phyloP scores from a whole-genome alignment of 2,113 vertebrate genomes.

The Catharus bicknelli region DNA sequence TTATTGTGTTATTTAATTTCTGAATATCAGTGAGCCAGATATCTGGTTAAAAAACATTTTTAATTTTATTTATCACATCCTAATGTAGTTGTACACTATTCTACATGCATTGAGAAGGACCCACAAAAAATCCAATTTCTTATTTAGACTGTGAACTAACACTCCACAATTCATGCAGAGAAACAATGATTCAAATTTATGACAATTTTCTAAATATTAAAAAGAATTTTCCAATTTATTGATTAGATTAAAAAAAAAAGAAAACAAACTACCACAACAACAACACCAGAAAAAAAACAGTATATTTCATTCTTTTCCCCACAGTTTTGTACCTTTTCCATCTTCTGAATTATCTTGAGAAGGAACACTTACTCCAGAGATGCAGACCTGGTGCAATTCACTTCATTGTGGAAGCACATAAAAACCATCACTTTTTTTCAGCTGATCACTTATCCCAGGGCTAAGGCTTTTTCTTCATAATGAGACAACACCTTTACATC shows the following conservation, averaged over 20 bases:
- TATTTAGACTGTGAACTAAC: neutral
- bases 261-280: no score
- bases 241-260: neutral
- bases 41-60: neutral
- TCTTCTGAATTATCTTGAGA: neutral
- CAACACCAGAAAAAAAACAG: neutral
- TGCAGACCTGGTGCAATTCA: neutral
- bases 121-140: neutral
- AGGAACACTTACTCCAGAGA: neutral
- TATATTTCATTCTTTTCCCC: neutral
- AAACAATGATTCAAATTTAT: neutral
- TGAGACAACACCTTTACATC: neutral
- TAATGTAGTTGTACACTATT: neutral
- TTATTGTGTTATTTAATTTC: neutral
- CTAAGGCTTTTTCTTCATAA: neutral
- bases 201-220: neutral
- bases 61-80: neutral
- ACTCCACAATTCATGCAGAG: neutral
- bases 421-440: neutral
- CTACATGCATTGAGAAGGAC: neutral
- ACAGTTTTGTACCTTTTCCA: neutral
- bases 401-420: neutral
- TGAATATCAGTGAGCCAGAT: neutral
- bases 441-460: neutral
- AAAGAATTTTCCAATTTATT: neutral